Conservation (phyloP, 2,797 vertebrate genomes). For the Schizopygopsis pylzovi region DNA sequence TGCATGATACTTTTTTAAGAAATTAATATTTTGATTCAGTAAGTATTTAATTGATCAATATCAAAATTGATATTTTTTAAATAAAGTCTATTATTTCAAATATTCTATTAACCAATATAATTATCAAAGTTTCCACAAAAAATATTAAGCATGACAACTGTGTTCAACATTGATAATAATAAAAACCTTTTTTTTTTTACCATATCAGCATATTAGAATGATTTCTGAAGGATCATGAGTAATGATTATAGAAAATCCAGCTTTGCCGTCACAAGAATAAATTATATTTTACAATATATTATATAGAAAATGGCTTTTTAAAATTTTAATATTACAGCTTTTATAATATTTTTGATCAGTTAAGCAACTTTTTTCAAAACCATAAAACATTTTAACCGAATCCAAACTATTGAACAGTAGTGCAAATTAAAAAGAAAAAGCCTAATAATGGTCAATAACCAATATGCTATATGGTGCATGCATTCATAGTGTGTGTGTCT, state of each 20-base stretch:
- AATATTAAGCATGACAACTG: neutral
- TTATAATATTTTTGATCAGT: neutral
- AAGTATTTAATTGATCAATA: neutral
- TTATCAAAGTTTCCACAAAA: neutral
- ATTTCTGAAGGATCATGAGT: neutral
- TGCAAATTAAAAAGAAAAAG: neutral
- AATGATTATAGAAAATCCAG: neutral
- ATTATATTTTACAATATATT: neutral
- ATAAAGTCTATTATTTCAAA: neutral
- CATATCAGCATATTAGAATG: neutral
- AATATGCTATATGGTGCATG: neutral
- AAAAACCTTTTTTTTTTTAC: neutral
- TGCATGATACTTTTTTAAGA: neutral
- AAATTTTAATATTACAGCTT: neutral
- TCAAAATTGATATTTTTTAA: no score
- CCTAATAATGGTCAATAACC: neutral
- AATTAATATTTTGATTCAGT: neutral
- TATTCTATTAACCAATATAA: neutral
- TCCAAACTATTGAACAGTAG: neutral
- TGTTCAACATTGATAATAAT: neutral
- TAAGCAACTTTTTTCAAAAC: neutral
- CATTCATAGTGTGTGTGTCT: neutral
- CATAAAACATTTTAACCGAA: neutral
- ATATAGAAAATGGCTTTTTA: neutral
- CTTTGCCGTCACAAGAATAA: neutral